A percentile compares a stretch with the other conserved stretches of the same genome.
phyloP scores from a whole-genome alignment of 2,113 vertebrate species.

The Physeter macrocephalus region DNA sequence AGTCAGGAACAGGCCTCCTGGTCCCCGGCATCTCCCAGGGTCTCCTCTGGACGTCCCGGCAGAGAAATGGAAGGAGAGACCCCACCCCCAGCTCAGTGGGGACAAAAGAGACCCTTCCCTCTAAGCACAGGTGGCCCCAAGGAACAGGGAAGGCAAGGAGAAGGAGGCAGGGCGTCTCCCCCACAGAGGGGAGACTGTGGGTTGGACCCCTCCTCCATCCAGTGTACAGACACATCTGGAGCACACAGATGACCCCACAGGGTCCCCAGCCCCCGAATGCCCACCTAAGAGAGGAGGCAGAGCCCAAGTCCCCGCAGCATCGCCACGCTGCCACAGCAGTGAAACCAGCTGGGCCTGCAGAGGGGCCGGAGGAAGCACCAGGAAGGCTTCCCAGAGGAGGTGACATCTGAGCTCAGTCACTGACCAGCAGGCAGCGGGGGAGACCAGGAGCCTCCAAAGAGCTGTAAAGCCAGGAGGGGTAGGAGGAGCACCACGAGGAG shows the following conservation, averaged over 20 bases:
- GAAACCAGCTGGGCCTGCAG: not conserved
- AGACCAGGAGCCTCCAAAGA: not conserved
- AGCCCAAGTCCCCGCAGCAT: not conserved
- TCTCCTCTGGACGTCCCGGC: not conserved
- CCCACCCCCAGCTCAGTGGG: not conserved
- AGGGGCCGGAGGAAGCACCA: not conserved
- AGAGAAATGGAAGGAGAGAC: not conserved
- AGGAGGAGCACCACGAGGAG: fast-evolving
- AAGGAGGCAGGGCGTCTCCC: not conserved
- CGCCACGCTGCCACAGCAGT: not conserved
- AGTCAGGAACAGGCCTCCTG: not conserved
- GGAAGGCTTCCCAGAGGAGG: not conserved
- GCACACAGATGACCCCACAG: no score
- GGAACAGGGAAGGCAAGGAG: not conserved
- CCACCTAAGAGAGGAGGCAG: not conserved
- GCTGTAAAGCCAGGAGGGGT: not conserved
- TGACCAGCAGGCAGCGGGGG: not conserved
- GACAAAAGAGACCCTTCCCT: not conserved
- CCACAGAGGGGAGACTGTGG: no score
- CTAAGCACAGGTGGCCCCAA: not conserved
- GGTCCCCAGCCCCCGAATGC: no score
- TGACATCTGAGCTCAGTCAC: not conserved
- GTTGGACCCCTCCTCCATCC: not conserved
- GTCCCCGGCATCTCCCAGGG: not conserved
- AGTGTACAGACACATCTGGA: not conserved